Evolutionary conservation across 2,888 invertebrate genomes (phyloP).

Genomic region (Nephrotoma appendiculata): DNA sequence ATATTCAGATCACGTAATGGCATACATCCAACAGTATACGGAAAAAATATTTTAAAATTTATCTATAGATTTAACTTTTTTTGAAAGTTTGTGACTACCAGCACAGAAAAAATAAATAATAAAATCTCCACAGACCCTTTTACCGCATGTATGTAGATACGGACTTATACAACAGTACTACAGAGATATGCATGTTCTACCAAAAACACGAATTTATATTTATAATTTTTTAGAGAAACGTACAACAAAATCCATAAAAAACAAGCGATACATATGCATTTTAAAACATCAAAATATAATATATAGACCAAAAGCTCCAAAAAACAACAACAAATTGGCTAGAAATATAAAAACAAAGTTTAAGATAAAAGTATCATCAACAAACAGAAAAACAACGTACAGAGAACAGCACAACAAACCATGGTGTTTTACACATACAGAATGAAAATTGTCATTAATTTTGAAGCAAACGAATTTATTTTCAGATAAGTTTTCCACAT

Average conservation of each 20-base stretch:
- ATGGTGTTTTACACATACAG: not conserved
- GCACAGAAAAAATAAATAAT: not conserved
- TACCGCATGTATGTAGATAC: not conserved
- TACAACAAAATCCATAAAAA: not conserved
- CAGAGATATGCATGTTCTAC: not conserved
- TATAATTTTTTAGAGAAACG: not conserved
- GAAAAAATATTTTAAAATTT: not conserved
- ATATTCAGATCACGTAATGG: not conserved
- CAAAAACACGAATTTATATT: not conserved
- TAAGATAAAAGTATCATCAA: not conserved
- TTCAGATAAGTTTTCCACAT: not conserved
- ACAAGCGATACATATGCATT: not conserved
- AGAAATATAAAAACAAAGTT: not conserved
- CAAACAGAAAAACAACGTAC: not conserved
- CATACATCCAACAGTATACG: not conserved
- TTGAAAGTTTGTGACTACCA: not conserved
- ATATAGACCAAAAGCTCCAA: not conserved
- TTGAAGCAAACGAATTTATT: not conserved
- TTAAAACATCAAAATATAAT: not conserved
- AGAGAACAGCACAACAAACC: not conserved
- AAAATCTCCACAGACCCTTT: not conserved
- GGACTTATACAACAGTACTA: not conserved
- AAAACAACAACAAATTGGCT: not conserved
- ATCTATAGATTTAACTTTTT: not conserved
- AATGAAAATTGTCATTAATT: not conserved